Evolutionary conservation across 2,113 vertebrate species (phyloP), one percentile per base, ranked within the genome.

Genomic region (Salvelinus sp.): DNA sequence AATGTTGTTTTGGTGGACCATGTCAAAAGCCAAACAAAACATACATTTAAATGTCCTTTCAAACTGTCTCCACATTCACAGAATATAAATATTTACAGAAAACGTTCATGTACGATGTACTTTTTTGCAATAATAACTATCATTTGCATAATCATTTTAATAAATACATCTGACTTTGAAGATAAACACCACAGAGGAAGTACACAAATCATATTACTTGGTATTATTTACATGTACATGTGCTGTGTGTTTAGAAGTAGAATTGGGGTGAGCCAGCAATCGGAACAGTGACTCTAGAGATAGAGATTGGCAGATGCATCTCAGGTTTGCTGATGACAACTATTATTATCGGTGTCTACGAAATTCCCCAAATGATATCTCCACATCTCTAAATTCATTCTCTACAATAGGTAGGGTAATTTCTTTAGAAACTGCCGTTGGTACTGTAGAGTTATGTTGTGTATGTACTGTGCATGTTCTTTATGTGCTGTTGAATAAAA

Each of bases 101-200:
- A 82, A 85, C 87, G 76, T 83, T 78, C 86, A 82, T 28, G 83
- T 86, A 86, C 75, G 70, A 68, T 16, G n/a, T 14, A 48, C 27
- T 77, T 82, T 86, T 89, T 90, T 86, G 81, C 82, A 88, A 83
- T 73, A 57, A 79, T 83, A 83, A 85, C 83, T 86, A 77, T 83
- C 88, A 91, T 90, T 92, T 92, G 91, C 91, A 92, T 92, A 92
- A 88, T 91, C 77, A 87, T 86, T 88, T 80, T n/a, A 85, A 68
- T 68, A 68, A 28, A n/a, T 68, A 68, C 65, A 68, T 68, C 65
- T 30, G 30, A 68, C 74, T 83, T 85, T 30, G 78, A 74, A 80
- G 75, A 76, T 73, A 77, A 50, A 86, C 76, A 65, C 81, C 73
- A 87, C 81, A 90, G 18, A 33, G 30, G 76, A 69, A 81, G 18